Evolutionary conservation across 2,113 vertebrate species (phyloP), one percentile per base, ranked within the genome.

Genomic region (Myiozetetes cayanensis): DNA sequence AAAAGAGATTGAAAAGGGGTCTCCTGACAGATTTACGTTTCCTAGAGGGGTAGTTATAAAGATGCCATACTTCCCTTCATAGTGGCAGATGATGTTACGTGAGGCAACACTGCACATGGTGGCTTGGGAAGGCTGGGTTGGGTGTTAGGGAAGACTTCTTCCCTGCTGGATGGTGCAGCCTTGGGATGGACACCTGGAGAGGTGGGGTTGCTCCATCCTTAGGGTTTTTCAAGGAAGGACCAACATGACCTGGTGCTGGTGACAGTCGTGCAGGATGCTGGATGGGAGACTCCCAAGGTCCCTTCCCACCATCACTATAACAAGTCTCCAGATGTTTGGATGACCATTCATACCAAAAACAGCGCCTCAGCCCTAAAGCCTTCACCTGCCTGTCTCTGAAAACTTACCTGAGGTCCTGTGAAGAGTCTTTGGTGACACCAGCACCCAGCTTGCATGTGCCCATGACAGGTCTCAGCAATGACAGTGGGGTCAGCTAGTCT

Each of bases 51-150:
- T 10, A 17, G 65, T 63, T 67, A 41, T 7, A 33, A 58, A 59
- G 30, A 30, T 22, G 30, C 31, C 58, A 33, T 15, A 21, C 33
- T 44, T 68, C 12, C 53, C 33, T 52, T 27, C 43, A 24, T 4
- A 78, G 43, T 0, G 0, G 12, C 73, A 72, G 66, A 27, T 14
- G 46, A 50, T 27, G 14, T 4, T 37, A 83, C 0, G 0, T 15
- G 27, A 22, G 72, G 27, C 41, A 61, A 30, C 24, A 59, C 33
- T 39, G 43, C 23, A 55, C n/a, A 6, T n/a, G 35, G 33, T 56
- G 58, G 12, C 44, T 90, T 65, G 44, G 53, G 21, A 72, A 49
- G n/a, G 33, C 8, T 1, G 4, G 25, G 22, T 28, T 17, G 37
- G 28, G n/a, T 67, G 14, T 56, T 61, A 37, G 44, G 58, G 35